Percentiles rank a stretch among this genome's conserved stretches.
Evolutionary conservation across 2,113 vertebrate species (phyloP).

Genomic region (Coracopsis vasa): DNA sequence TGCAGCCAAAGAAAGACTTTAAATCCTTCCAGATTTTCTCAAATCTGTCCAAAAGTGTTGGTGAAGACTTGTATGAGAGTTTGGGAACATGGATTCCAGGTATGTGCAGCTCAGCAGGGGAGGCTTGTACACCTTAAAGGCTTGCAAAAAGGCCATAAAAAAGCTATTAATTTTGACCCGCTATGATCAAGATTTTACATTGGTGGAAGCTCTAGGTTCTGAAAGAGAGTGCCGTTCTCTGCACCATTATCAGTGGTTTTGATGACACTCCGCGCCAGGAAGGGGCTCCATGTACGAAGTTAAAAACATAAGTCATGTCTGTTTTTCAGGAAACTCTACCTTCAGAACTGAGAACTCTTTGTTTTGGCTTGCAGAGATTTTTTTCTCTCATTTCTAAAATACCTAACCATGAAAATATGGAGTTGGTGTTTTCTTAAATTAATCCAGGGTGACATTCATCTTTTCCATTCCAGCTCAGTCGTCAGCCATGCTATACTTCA

Average conservation of each 20-base stretch:
- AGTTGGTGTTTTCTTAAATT: not conserved
- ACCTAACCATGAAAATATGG: not conserved
- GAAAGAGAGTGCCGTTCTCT: not conserved
- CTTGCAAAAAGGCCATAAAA: not conserved
- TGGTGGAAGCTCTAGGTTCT: not conserved
- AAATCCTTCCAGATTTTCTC: not conserved
- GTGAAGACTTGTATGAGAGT: not conserved
- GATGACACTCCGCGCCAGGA: not conserved
- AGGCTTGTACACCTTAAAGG: not conserved
- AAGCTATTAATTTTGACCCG: not conserved
- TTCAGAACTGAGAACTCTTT: not conserved
- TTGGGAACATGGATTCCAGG: not conserved
- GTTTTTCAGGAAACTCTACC: not conserved
- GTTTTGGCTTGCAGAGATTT: not conserved
- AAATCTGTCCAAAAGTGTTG: not conserved
- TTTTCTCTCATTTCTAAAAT: not conserved
- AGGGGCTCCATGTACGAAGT: not conserved
- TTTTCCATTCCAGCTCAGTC: not conserved
- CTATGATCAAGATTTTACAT: not conserved
- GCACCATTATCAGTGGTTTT: not conserved
- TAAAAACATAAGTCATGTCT: not conserved
- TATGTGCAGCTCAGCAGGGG: not conserved
- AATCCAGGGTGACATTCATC: fast-evolving
- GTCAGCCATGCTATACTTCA: not conserved
- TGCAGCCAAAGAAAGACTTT: not conserved